These are phyloP conservation scores for Lamprotornis superbus DNA, from an alignment of 2,113 vertebrate species.

Conservation along the genomic window DNA sequence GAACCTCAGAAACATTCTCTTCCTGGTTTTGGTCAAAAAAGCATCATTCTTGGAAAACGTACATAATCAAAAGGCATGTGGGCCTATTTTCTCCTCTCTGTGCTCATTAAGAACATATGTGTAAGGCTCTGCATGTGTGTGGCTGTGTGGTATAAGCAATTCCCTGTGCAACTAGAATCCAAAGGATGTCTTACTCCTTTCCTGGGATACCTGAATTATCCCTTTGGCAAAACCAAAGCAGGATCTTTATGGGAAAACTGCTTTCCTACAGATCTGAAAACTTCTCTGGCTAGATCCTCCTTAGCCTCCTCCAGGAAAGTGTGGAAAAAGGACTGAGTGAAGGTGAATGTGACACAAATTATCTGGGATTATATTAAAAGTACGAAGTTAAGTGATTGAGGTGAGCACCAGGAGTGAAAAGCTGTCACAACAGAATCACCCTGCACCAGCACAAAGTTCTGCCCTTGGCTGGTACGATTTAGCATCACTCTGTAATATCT, in stretches of 20 bases:
- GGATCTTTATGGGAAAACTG: background rate
- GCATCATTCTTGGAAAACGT: background rate
- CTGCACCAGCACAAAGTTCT: accelerated
- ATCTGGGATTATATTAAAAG: background rate
- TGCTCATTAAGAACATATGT: background rate
- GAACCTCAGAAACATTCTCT: background rate
- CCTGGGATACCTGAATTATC: background rate
- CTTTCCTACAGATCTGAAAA: background rate
- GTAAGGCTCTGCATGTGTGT: background rate
- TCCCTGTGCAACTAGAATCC: background rate
- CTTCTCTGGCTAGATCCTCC: background rate
- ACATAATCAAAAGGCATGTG: background rate
- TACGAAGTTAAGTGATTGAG: background rate
- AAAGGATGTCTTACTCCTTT: background rate
- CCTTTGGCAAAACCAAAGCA: background rate
- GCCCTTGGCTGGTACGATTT: background rate
- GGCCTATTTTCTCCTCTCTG: background rate
- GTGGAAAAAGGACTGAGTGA: background rate
- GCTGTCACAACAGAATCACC: background rate
- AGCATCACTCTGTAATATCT: background rate
- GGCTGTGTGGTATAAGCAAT: background rate
- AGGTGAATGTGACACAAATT: background rate
- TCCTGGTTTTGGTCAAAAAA: background rate
- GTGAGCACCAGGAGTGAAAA: background rate
- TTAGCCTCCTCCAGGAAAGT: background rate